Conservation (phyloP, 2,888 invertebrate genomes). For the Epinotia nisella region DNA sequence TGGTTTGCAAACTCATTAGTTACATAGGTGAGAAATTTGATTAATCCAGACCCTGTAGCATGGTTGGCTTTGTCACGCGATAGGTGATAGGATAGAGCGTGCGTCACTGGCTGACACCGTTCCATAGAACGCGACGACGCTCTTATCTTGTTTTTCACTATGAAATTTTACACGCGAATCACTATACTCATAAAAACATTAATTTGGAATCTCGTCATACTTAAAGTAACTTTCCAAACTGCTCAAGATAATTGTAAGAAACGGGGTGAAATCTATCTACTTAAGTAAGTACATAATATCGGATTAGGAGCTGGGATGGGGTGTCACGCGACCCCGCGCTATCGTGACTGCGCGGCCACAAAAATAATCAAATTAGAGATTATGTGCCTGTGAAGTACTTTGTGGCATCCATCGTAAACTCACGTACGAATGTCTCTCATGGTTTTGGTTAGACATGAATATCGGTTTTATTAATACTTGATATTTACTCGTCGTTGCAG, state of each 20-base stretch:
- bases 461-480: neutral
- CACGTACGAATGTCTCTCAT: neutral
- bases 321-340: conserved; percentile 65
- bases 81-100: no score
- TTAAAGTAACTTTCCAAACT: neutral
- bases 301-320: neutral
- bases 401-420: conserved; percentile 52
- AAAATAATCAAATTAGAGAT: conserved; percentile 76
- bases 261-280: neutral
- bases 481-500: no score
- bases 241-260: neutral
- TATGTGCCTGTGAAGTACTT: conserved; percentile 58
- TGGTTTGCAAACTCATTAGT: no score
- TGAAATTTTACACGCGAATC: no score
- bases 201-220: neutral
- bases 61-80: no score
- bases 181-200: no score
- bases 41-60: no score
- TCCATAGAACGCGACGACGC: no score
- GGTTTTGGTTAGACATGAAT: neutral
- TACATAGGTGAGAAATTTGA: no score
- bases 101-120: no score
- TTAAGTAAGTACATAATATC: neutral
- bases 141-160: no score
- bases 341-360: conserved; percentile 65